phyloP scores from a whole-genome alignment of 2,888 invertebrate genomes.

The Scaptomyza flava region DNA sequence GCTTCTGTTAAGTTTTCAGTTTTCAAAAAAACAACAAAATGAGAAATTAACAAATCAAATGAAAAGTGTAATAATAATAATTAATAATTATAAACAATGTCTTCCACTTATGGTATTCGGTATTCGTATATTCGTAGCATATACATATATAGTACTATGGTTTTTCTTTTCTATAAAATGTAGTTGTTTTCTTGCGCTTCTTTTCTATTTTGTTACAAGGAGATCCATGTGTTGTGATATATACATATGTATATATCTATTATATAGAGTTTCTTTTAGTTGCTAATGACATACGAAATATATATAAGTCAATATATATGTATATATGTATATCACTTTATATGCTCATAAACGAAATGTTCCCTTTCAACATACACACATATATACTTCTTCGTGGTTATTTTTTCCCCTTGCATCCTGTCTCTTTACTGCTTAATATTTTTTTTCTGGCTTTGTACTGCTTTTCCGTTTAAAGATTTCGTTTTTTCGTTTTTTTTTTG shows the following conservation, averaged over 20 bases:
- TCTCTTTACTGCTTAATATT: constrained; percentile 17
- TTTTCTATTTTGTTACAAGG: constrained; percentile 45
- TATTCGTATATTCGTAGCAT: constrained; percentile 19
- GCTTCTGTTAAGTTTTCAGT: constrained; percentile 33
- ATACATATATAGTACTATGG: constrained; percentile 20
- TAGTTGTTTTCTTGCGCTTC: constrained; percentile 27
- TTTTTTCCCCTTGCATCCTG: constrained; percentile 14
- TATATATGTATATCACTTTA: background rate
- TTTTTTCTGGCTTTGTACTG: constrained; percentile 44
- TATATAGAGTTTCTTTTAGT: constrained; percentile 13
- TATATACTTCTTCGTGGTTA: background rate
- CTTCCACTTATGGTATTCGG: constrained; percentile 44
- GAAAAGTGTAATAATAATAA: constrained; percentile 24
- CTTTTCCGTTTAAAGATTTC: constrained; percentile 20
- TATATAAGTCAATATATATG: constrained; percentile 4
- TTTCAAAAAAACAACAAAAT: constrained; percentile 37
- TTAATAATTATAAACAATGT: constrained; percentile 44
- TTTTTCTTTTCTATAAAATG: constrained; percentile 41
- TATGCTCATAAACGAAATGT: constrained; percentile 30
- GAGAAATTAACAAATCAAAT: constrained; percentile 24
- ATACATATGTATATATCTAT: constrained; percentile 17
- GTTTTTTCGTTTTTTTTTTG: background rate
- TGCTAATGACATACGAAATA: constrained; percentile 38
- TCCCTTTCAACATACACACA: background rate
- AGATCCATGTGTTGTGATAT: constrained; percentile 58